Percentiles rank a stretch among this genome's conserved stretches.
Conservation (phyloP, 2,797 vertebrate genomes). For the Prunella strophiata region DNA sequence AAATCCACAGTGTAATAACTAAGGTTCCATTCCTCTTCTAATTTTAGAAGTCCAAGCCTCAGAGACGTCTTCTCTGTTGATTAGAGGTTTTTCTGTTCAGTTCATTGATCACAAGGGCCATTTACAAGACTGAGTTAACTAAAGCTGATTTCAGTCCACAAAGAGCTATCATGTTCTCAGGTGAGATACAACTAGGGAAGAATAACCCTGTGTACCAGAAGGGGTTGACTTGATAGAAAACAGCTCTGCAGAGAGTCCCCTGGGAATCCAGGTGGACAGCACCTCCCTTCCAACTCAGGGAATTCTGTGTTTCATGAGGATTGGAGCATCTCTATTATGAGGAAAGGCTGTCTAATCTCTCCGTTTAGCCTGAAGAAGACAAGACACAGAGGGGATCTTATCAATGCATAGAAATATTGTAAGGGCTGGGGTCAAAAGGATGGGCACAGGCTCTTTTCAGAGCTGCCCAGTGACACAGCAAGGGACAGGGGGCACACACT, state of each 20-base stretch:
- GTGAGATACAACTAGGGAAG: background rate
- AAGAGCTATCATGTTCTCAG: constrained; percentile 4
- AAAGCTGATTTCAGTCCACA: constrained; percentile 42
- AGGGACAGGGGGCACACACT: background rate
- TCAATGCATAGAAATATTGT: background rate
- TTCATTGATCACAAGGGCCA: constrained; percentile 45
- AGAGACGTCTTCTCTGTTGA: constrained; percentile 22
- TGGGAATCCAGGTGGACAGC: background rate
- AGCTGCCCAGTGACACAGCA: background rate
- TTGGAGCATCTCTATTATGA: background rate
- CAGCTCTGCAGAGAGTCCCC: background rate
- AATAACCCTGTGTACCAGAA: background rate
- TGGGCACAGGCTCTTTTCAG: background rate
- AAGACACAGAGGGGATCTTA: background rate
- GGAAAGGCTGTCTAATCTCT: background rate
- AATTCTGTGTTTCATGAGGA: background rate
- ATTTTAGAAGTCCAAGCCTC: constrained; percentile 43
- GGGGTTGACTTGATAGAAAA: background rate
- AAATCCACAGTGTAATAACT: constrained; percentile 17
- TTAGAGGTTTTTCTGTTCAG: constrained; percentile 34
- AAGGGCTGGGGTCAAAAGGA: background rate
- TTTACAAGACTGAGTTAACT: constrained; percentile 39
- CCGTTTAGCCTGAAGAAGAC: background rate
- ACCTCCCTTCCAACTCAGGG: background rate
- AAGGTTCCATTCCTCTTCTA: background rate